Conservation (phyloP, 2,797 vertebrate species). For the Apodemus agrarius region DNA sequence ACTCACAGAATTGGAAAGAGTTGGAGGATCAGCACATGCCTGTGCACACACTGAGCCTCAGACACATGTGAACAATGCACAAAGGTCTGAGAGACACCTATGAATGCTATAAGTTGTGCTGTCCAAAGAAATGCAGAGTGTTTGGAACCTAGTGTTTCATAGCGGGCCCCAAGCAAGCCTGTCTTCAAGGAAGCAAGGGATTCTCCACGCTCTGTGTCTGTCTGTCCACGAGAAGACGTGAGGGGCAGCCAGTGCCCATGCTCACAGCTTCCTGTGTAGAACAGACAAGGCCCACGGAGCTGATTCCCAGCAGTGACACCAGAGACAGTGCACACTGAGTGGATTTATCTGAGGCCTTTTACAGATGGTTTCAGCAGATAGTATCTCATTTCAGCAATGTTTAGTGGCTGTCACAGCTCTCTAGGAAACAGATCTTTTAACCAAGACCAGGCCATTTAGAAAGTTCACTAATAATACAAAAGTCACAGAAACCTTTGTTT, state of each 20-base stretch:
- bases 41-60: neutral
- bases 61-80: neutral
- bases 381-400: conserved; percentile 18
- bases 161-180: neutral
- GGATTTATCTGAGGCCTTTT: neutral
- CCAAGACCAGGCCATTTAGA: neutral
- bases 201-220: neutral
- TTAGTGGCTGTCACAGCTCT: neutral
- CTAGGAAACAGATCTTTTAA: conserved; percentile 14
- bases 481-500: neutral
- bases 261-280: neutral
- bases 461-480: neutral
- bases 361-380: neutral
- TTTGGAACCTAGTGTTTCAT: neutral
- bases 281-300: neutral
- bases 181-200: neutral
- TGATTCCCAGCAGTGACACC: neutral
- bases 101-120: neutral
- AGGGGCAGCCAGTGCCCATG: neutral
- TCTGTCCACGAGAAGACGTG: neutral
- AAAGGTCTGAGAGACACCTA: neutral
- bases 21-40: neutral
- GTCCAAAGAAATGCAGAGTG: neutral
- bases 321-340: neutral
- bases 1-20: neutral